phyloP scores from a whole-genome alignment of 2,888 invertebrate genomes.

The Xestoiulus laeticollis region DNA sequence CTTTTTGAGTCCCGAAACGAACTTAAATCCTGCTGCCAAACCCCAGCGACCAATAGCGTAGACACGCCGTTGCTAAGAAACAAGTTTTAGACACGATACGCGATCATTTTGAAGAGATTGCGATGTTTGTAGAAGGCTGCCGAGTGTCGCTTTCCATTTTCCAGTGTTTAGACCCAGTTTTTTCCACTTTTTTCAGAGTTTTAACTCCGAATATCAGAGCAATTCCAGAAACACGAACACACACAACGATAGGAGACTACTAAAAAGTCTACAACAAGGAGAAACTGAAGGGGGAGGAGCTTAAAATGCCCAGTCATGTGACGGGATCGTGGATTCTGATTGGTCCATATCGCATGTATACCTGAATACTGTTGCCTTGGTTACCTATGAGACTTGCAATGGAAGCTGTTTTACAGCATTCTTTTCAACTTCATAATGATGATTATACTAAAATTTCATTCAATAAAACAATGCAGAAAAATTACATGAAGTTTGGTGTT shows the following conservation, averaged over 20 bases:
- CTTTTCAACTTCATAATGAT: too few relatives aligned
- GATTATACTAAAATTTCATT: too few relatives aligned
- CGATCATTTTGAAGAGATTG: not conserved
- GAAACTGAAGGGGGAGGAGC: not conserved
- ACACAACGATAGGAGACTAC: not conserved
- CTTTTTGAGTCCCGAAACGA: not conserved
- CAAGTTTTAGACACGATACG: not conserved
- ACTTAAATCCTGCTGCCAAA: not conserved
- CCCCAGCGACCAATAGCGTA: not conserved
- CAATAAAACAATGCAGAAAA: too few relatives aligned
- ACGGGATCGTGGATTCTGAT: not conserved
- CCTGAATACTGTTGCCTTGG: not conserved
- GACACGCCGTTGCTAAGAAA: slow-evolving; percentile 9
- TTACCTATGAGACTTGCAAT: not conserved
- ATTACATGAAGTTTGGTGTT: too few relatives aligned
- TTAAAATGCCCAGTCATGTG: not conserved
- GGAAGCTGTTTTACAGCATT: too few relatives aligned
- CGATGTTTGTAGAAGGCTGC: not conserved
- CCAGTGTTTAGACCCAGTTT: not conserved
- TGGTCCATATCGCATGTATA: not conserved
- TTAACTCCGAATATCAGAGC: not conserved
- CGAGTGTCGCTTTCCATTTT: slow-evolving; percentile 5
- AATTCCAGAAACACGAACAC: not conserved
- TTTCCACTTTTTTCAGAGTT: not conserved
- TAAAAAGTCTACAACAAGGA: not conserved